These are phyloP conservation scores for Melanchra persicariae DNA, from an alignment of 2,888 invertebrate genomes.

Conservation along the genomic window DNA sequence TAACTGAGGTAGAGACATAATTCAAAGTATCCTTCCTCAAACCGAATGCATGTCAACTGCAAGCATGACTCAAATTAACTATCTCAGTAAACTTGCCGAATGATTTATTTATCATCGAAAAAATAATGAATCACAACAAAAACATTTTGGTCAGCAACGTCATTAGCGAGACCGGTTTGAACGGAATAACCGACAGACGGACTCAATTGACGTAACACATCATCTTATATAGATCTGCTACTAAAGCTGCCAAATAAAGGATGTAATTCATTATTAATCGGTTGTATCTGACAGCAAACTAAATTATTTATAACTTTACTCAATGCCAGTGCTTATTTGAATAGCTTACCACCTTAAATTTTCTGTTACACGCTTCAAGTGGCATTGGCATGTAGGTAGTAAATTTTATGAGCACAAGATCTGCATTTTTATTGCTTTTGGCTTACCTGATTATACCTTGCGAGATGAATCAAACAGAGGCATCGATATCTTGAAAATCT, in stretches of 20 bases:
- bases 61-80: constrained; percentile 8
- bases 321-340: constrained; percentile 52
- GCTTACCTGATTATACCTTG: constrained; percentile 15
- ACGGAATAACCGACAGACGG: constrained; percentile 32
- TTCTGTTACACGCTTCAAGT: constrained; percentile 32
- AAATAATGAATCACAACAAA: constrained; percentile 33
- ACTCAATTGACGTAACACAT: constrained; percentile 48
- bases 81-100: neutral
- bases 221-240: constrained; percentile 32
- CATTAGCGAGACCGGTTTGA: constrained; percentile 55
- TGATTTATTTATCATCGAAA: constrained; percentile 5
- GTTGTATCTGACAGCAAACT: neutral
- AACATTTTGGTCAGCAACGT: constrained; percentile 30
- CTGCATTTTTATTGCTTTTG: constrained; percentile 43
- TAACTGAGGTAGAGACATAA: neutral
- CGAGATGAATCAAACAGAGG: constrained; percentile 1
- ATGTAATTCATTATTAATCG: constrained; percentile 36
- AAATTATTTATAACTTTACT: constrained; percentile 40
- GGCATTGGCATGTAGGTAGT: constrained; percentile 45
- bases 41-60: constrained; percentile 19
- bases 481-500: neutral
- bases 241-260: constrained; percentile 19
- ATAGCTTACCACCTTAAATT: constrained; percentile 32
- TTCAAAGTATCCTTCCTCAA: constrained; percentile 19
- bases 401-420: constrained; percentile 48